Conservation (phyloP, 2,797 vertebrate species). For the Halcyon chelicuti region DNA sequence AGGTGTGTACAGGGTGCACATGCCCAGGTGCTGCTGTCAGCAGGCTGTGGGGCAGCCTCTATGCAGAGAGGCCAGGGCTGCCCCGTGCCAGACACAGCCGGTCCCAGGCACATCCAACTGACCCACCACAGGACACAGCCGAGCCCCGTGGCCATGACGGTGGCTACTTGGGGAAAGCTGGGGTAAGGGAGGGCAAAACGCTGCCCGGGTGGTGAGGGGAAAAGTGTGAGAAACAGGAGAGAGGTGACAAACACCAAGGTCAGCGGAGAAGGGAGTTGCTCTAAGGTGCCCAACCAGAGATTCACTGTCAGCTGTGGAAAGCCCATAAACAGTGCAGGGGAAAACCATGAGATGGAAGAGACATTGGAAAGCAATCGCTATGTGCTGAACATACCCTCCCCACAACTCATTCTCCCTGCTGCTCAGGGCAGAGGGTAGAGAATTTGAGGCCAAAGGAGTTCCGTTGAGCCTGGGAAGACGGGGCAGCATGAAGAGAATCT, state of each 20-base stretch:
- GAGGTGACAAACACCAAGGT: neutral
- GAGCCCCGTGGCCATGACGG: accelerated
- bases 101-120: neutral
- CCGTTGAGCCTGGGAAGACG: neutral
- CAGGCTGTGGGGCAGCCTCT: neutral
- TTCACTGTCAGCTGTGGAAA: neutral
- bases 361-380: neutral
- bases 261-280: accelerated
- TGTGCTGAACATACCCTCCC: neutral
- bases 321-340: accelerated
- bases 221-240: neutral
- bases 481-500: accelerated
- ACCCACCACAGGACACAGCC: accelerated
- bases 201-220: accelerated
- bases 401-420: neutral
- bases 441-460: neutral
- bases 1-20: accelerated
- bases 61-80: neutral
- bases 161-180: neutral
- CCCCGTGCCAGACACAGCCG: accelerated
- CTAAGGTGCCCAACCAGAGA: neutral
- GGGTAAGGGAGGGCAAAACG: accelerated
- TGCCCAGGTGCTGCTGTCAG: no score
- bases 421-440: neutral
- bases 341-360: neutral